A percentile compares a stretch with the other conserved stretches of the same genome.
These are phyloP conservation scores for Dryobates pubescens DNA, from an alignment of 2,797 vertebrate genomes.

Conservation along the genomic window DNA sequence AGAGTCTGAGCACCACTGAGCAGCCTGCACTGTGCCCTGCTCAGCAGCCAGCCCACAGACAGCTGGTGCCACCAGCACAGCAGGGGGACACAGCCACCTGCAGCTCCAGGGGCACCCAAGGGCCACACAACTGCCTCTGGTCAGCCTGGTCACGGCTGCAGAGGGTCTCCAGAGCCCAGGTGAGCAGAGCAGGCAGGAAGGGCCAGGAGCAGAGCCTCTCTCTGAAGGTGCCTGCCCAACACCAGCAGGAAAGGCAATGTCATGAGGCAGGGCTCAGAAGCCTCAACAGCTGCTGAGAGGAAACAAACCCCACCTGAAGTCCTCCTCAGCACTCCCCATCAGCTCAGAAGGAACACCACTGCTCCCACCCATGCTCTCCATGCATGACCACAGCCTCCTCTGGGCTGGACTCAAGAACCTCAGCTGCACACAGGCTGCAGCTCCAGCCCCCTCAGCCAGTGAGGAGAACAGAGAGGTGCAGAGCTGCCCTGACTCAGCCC, in stretches of 20 bases:
- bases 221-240: too few relatives aligned
- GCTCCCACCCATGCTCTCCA: not conserved
- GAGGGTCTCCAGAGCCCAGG: not conserved
- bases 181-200: not conserved
- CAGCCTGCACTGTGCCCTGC: not conserved
- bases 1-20: fast-evolving
- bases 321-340: not conserved
- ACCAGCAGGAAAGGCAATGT: too few relatives aligned
- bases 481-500: not conserved
- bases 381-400: not conserved
- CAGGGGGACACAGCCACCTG: fast-evolving
- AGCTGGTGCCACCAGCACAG: fast-evolving
- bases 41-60: not conserved
- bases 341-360: not conserved
- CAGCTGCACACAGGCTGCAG: not conserved
- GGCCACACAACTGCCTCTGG: not conserved
- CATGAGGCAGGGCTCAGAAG: not conserved
- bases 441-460: not conserved
- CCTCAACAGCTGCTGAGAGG: too few relatives aligned
- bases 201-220: fast-evolving
- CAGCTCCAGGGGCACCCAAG: too few relatives aligned
- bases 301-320: not conserved
- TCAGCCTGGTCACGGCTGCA: not conserved
- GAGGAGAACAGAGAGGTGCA: fast-evolving
- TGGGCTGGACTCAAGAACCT: fast-evolving